phyloP scores from a whole-genome alignment of 2,888 invertebrate genomes.

The Nysson spinosus region DNA sequence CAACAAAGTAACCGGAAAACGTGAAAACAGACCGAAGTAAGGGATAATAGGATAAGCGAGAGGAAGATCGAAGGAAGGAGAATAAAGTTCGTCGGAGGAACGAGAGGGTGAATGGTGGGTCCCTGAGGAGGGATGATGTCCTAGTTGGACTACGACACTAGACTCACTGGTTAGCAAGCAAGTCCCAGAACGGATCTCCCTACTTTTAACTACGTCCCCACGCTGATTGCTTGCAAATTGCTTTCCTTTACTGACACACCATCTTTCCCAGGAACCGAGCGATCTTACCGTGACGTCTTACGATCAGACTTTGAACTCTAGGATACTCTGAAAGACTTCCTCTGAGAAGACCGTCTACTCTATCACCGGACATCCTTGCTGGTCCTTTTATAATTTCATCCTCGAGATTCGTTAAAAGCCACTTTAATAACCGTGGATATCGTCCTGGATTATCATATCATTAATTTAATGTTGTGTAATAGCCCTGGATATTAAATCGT shows the following conservation, averaged over 20 bases:
- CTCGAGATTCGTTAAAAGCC: no score
- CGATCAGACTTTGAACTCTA: constrained; percentile 47
- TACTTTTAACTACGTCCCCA: constrained; percentile 66
- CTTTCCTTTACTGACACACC: constrained; percentile 56
- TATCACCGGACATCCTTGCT: background rate
- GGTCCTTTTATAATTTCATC: no score
- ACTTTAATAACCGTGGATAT: no score
- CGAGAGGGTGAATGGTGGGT: constrained; percentile 58
- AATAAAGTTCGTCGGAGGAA: constrained; percentile 61
- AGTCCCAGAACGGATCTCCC: constrained; percentile 60
- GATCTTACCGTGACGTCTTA: constrained; percentile 45
- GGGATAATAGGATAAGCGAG: no score
- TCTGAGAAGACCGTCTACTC: background rate
- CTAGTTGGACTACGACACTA: constrained; percentile 59
- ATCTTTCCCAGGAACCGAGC: constrained; percentile 33
- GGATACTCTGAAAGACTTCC: constrained; percentile 31
- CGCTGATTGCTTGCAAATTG: constrained; percentile 71
- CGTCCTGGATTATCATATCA: no score
- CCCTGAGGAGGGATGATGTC: constrained; percentile 68
- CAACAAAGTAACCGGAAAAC: no score
- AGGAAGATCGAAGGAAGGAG: constrained; percentile 13
- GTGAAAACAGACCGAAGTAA: no score
- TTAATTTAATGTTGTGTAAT: no score
- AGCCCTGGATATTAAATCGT: no score
- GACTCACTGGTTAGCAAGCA: constrained; percentile 66